Percentiles rank a stretch among this genome's conserved stretches.
phyloP scores from a whole-genome alignment of 2,113 vertebrate species.

The Romanogobio albipinnatus region DNA sequence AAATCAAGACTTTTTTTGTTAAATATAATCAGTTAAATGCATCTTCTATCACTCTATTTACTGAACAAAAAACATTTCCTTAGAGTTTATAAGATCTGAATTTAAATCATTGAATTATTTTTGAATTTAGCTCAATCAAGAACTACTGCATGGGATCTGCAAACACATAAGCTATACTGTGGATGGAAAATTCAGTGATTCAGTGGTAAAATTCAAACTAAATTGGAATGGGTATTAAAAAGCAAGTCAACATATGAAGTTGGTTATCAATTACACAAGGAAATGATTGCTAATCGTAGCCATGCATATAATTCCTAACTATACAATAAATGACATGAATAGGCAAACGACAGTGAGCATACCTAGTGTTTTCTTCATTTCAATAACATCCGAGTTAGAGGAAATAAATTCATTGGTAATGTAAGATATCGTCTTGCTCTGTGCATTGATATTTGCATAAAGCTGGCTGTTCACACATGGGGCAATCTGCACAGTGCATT shows the following conservation, averaged over 20 bases:
- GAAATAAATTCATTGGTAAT: slow-evolving; percentile 9
- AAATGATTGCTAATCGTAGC: slow-evolving; percentile 27
- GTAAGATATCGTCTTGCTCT: slow-evolving; percentile 18
- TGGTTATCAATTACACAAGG: slow-evolving; percentile 21
- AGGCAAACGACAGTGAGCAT: slow-evolving; percentile 2
- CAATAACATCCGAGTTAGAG: slow-evolving; percentile 11
- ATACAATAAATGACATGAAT: slow-evolving; percentile 31
- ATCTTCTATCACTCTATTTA: not conserved
- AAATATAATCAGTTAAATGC: not conserved
- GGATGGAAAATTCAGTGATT: not conserved
- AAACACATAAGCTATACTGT: not conserved
- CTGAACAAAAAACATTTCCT: not conserved
- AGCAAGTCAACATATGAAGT: not conserved
- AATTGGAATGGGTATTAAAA: slow-evolving; percentile 3
- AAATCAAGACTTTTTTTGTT: not conserved
- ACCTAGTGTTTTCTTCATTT: slow-evolving; percentile 3
- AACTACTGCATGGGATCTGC: not conserved
- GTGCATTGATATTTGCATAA: slow-evolving; percentile 37
- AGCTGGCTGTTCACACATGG: slow-evolving; percentile 31
- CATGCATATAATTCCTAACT: slow-evolving; percentile 50
- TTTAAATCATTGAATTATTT: not conserved
- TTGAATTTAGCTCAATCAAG: not conserved
- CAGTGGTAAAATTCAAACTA: not conserved
- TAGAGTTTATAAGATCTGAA: not conserved
- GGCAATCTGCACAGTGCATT: slow-evolving; percentile 56